Evolutionary conservation across 2,113 vertebrate genomes (phyloP).

Genomic region (Coreoperca whiteheadi): DNA sequence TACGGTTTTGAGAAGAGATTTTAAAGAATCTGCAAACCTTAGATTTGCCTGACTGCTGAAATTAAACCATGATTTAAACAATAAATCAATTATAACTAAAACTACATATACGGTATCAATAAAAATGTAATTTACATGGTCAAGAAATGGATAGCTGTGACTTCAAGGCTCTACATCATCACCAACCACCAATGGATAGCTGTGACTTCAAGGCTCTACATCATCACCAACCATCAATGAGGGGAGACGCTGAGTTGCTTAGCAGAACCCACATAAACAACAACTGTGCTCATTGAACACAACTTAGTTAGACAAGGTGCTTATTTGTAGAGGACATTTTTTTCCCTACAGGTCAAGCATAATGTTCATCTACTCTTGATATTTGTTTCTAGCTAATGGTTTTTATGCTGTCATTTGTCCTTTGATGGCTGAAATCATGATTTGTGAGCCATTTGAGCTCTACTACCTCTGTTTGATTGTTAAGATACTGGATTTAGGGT

Average conservation of each 20-base stretch:
- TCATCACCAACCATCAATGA: no score
- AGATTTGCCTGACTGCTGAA: no score
- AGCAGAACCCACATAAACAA: slow-evolving; percentile 33
- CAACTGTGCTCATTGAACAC: not conserved
- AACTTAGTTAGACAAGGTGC: no score
- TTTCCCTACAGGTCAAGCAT: rapidly evolving
- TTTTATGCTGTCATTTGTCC: not conserved
- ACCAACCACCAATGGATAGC: slow-evolving; percentile 47
- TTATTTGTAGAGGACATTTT: not conserved
- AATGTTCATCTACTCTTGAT: not conserved
- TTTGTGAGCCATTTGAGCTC: slow-evolving; percentile 86
- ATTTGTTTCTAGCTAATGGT: not conserved
- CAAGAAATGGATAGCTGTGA: not conserved
- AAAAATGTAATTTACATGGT: no score
- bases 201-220: no score
- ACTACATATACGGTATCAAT: no score
- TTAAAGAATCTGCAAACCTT: no score
- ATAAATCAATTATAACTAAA: no score
- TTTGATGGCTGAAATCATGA: slow-evolving; percentile 80
- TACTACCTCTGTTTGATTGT: slow-evolving; percentile 90
- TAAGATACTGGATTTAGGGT: slow-evolving; percentile 71
- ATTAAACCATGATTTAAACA: not conserved
- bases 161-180: slow-evolving; percentile 45
- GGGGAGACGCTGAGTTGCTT: slow-evolving; percentile 5
- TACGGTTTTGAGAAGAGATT: no score